Evolutionary conservation across 1,140 invertebrate species (phyloP).

Genomic region (Drosophila arawakana): DNA sequence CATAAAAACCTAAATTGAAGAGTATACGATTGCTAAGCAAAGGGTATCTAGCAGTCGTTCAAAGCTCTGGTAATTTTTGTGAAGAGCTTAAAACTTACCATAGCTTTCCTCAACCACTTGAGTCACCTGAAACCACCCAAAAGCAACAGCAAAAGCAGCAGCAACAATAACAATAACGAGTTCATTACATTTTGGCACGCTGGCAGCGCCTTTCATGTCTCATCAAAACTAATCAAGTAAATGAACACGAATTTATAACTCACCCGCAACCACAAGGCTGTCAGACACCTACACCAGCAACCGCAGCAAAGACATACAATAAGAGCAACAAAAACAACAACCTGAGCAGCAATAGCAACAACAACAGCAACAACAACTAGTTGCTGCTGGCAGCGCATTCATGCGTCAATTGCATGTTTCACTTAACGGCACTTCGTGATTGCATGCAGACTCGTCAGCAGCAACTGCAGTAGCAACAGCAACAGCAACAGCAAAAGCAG

Average conservation of each 20-base stretch:
- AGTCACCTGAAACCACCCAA: slow-evolving; percentile 1
- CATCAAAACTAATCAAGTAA: slow-evolving; percentile 82
- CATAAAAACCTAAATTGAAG: no score
- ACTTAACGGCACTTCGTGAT: slow-evolving; percentile 81
- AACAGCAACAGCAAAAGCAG: background rate
- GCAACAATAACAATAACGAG: slow-evolving; percentile 44
- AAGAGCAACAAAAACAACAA: slow-evolving; percentile 1
- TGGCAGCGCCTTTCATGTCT: slow-evolving; percentile 77
- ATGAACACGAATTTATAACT: slow-evolving; percentile 71
- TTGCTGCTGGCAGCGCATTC: slow-evolving; percentile 65
- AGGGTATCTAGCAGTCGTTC: background rate
- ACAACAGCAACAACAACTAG: slow-evolving; percentile 43
- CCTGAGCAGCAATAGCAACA: slow-evolving; percentile 37
- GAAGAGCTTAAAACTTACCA: background rate
- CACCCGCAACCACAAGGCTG: slow-evolving; percentile 63
- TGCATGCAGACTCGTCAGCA: slow-evolving; percentile 65
- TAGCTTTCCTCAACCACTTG: background rate
- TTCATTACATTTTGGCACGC: slow-evolving; percentile 71
- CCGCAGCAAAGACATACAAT: slow-evolving; percentile 50
- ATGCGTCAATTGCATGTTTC: slow-evolving; percentile 83
- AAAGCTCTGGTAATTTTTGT: background rate
- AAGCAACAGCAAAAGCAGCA: background rate
- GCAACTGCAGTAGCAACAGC: background rate
- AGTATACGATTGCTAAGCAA: background rate
- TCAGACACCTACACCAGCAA: slow-evolving; percentile 62